These are phyloP conservation scores for Euwallacea fornicatus DNA, from an alignment of 1,140 invertebrate species.

Conservation along the genomic window DNA sequence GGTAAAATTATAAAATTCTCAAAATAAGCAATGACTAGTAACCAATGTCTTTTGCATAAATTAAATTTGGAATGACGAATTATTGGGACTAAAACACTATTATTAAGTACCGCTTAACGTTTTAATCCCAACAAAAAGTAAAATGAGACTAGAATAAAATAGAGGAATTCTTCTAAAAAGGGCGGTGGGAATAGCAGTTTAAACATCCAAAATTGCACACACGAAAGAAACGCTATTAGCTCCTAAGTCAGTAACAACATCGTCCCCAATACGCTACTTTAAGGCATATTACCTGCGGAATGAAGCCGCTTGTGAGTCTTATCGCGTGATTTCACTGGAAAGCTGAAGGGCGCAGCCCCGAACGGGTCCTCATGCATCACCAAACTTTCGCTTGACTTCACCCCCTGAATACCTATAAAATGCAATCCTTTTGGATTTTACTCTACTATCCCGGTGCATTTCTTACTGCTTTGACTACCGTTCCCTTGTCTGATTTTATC, in stretches of 20 bases:
- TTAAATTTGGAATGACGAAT: no score
- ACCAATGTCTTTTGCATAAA: no score
- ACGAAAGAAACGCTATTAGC: no score
- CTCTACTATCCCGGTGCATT: not conserved
- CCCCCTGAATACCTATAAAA: constrained; percentile 68
- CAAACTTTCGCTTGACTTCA: constrained; percentile 77
- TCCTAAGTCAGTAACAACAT: not conserved
- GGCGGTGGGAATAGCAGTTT: no score
- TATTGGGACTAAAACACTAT: no score
- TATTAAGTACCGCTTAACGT: no score
- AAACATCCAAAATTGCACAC: no score
- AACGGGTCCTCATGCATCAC: constrained; percentile 79
- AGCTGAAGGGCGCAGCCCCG: constrained; percentile 77
- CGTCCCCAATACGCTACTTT: constrained; percentile 15
- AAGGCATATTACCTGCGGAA: constrained; percentile 51
- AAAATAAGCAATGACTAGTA: no score
- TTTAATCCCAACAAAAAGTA: no score
- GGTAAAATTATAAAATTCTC: no score
- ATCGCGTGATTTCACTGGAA: constrained; percentile 56
- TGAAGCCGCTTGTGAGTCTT: constrained; percentile 47
- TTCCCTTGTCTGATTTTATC: constrained; percentile 78
- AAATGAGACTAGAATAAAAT: no score
- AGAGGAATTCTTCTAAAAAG: no score
- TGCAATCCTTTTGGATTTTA: not conserved
- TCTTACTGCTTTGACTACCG: constrained; percentile 69